Percentiles rank a stretch among this genome's conserved stretches.
Evolutionary conservation across 2,797 vertebrate genomes (phyloP).

Genomic region (Scolopax rusticola): DNA sequence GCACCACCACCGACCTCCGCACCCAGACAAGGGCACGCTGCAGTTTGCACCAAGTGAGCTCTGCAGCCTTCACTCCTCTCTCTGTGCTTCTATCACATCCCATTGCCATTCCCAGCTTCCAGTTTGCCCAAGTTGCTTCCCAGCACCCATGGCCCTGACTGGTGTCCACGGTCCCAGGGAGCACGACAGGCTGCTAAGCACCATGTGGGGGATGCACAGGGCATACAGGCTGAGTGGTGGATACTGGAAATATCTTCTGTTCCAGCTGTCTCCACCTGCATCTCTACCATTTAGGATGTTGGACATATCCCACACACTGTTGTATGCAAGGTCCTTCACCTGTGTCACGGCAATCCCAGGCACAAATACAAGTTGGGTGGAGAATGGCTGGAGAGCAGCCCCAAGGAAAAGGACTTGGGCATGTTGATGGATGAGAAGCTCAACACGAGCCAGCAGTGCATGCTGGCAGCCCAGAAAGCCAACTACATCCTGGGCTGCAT

Average conservation of each 20-base stretch:
- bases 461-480: no score
- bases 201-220: neutral
- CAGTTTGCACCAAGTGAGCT: neutral
- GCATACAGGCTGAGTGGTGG: fast-evolving
- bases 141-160: neutral
- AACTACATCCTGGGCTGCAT: no score
- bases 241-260: neutral
- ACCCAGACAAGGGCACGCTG: conserved; percentile 53
- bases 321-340: no score
- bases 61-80: fast-evolving
- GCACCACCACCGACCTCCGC: conserved; percentile 34
- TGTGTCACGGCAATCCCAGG: no score
- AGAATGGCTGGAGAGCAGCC: no score
- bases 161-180: neutral
- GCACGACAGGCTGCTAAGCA: neutral
- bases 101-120: neutral
- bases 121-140: neutral
- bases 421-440: no score
- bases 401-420: no score
- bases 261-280: neutral
- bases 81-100: neutral
- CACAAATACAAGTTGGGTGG: no score
- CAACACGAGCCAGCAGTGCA: no score
- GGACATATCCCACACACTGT: neutral
- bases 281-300: neutral